Evolutionary conservation across 2,797 vertebrate species (phyloP), one percentile per base, ranked within the genome.

Genomic region (Neoniphon sammara): DNA sequence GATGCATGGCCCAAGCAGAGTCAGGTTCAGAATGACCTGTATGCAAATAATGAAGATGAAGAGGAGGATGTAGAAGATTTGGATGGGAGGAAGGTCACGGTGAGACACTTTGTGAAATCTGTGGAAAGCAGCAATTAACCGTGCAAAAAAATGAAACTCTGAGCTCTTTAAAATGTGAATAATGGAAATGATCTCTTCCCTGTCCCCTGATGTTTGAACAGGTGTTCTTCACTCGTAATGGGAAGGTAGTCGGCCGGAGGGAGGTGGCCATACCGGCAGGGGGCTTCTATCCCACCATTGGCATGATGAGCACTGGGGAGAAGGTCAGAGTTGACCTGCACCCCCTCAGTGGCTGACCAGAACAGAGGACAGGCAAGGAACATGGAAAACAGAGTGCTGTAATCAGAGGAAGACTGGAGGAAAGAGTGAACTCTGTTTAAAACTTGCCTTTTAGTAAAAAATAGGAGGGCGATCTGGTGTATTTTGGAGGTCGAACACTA

Each of bases 211-310:
- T 74, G 70, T 72, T 50, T 56, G 46, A 70, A 58, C 82, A 97
- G 96, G 95, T 96, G 68, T 96, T 96, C 86, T 96, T 96, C 89
- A 96, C 95, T 7, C 90, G 95, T 56, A 97, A 96, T 5, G 95
- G 95, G 44, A 95, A 96, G 88, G 94, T 96, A 71, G 95, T 96
- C 6, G 96, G 96, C 12, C 94, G 95, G 73, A 95, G 94, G 81
- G 94, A 96, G 47, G 94, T 94, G 27, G 88, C 89, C 30, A 87
- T 96, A 46, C 96, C 96, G 1, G 78, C 83, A 0, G 94, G 95
- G 30, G 96, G 96, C 34, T 95, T 96, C 79, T 96, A 94, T 80
- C 96, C 96, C 47, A 96, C 95, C 12, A 94, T 96, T 20, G 95
- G 95, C 39, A 96, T 96, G 96, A 94, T 96, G 91, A 96, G 96